Percentiles rank a stretch among this genome's conserved stretches.
phyloP scores from a whole-genome alignment of 2,113 vertebrate genomes.

The Colossoma macropomum region DNA sequence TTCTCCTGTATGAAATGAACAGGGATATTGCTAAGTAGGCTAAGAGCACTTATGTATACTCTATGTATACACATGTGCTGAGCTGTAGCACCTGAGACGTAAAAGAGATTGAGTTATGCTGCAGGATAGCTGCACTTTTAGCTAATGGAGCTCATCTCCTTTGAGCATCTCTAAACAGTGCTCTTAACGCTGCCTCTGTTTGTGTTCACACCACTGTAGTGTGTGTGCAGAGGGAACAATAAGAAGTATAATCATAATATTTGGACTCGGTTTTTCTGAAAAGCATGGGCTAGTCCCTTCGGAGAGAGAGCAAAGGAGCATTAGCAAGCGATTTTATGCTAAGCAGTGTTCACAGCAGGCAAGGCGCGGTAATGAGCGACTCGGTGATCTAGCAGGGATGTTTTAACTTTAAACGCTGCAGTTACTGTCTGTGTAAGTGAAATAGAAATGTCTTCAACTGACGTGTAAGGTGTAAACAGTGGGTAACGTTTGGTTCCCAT shows the following conservation, averaged over 20 bases:
- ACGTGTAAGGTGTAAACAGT: neutral
- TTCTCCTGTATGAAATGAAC: neutral
- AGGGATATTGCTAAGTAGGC: conserved; percentile 13
- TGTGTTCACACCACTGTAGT: conserved; percentile 18
- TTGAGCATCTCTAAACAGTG: neutral
- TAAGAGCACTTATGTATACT: conserved; percentile 6
- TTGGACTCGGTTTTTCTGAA: conserved; percentile 34
- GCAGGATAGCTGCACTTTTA: conserved; percentile 15
- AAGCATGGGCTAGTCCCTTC: conserved; percentile 3
- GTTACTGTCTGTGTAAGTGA: neutral
- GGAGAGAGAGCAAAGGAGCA: conserved; percentile 14
- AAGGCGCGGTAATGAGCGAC: conserved; percentile 1
- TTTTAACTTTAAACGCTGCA: conserved; percentile 3
- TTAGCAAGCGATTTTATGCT: conserved; percentile 24
- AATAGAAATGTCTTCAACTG: neutral
- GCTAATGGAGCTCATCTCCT: conserved; percentile 26
- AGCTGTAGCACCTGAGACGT: conserved; percentile 11
- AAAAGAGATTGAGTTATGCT: conserved; percentile 2
- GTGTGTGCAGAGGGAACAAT: conserved; percentile 22
- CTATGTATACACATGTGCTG: neutral
- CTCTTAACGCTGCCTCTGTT: conserved; percentile 22
- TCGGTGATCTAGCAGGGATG: neutral
- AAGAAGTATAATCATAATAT: conserved; percentile 37
- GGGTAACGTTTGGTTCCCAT: neutral
- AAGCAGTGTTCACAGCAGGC: conserved; percentile 3